Evolutionary conservation across 1,140 invertebrate species (phyloP).

Genomic region (Leptopilina clavipes): DNA sequence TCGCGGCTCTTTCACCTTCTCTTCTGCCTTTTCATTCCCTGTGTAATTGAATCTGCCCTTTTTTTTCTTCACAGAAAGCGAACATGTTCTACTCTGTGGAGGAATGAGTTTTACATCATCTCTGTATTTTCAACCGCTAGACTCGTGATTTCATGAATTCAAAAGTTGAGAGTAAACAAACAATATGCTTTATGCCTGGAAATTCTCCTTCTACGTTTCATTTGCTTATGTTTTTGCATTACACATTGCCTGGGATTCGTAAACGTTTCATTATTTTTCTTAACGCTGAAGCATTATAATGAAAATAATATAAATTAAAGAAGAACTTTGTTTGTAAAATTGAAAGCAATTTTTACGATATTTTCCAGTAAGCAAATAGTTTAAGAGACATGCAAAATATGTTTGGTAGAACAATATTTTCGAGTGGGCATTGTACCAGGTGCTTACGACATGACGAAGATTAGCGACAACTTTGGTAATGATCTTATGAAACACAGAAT

Average conservation of each 20-base stretch:
- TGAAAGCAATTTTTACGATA: too few relatives aligned
- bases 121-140: neutral
- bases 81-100: conserved; percentile 15
- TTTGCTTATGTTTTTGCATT: neutral
- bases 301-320: too few relatives aligned
- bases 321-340: too few relatives aligned
- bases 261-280: neutral
- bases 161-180: neutral
- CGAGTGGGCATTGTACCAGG: conserved; percentile 61
- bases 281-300: too few relatives aligned
- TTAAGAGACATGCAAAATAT: conserved; percentile 55
- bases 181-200: neutral
- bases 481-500: conserved; percentile 67
- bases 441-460: conserved; percentile 62
- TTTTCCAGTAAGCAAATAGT: too few relatives aligned
- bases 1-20: neutral
- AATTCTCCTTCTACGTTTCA: neutral
- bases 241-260: too few relatives aligned
- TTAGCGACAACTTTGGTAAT: conserved; percentile 66
- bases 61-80: conserved; percentile 23
- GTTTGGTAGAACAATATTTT: conserved; percentile 58
- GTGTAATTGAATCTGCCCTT: conserved; percentile 10
- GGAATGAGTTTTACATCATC: conserved; percentile 27
- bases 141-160: conserved; percentile 16
- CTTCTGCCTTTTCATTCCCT: conserved; percentile 16